Evolutionary conservation across 2,113 vertebrate genomes (phyloP), one percentile per base, ranked within the genome.

Genomic region (Myiozetetes cayanensis): DNA sequence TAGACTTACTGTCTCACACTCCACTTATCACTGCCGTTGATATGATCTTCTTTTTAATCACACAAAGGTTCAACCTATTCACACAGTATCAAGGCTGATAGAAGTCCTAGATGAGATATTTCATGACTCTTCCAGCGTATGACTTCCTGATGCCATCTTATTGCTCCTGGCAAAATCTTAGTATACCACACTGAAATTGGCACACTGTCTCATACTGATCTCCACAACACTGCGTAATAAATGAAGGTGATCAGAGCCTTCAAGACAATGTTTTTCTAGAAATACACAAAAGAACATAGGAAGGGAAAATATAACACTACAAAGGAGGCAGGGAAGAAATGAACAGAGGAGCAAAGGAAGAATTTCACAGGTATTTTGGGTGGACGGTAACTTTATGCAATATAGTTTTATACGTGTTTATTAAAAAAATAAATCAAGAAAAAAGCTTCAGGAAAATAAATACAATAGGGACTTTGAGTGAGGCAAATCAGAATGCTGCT

Each of bases 391-490:
- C 96, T 94, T 79, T 84, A 92, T 97, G 79, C 76, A 97, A 96
- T 97, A 93, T 90, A 97, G 89, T 97, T 97, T 96, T 95, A 50
- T 90, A 97, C 97, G 88, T 94, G 92, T 82, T 97, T 96, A 97
- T 97, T 97, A 95, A 97, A 96, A 89, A 96, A 96, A 77, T 88
- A 96, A 96, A 77, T 87, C 96, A 97, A 89, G 85, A 92, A 96
- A 74, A 96, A 95, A 91, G 94, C 87, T 97, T 96, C 89, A 95
- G 94, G 96, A 97, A 98, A 98, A 90, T 87, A 95, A 97, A 96
- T 96, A 90, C 96, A 96, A 78, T n/a, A 81, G 96, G 96, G 97
- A 97, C 85, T 89, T 44, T 28, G 93, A 96, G 80, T 91, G 52
- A 97, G 92, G 97, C 87, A 97, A 97, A 96, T 94, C 61, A 97